These are phyloP conservation scores for Grapholita molesta DNA, from an alignment of 1,140 invertebrate species.

Conservation along the genomic window DNA sequence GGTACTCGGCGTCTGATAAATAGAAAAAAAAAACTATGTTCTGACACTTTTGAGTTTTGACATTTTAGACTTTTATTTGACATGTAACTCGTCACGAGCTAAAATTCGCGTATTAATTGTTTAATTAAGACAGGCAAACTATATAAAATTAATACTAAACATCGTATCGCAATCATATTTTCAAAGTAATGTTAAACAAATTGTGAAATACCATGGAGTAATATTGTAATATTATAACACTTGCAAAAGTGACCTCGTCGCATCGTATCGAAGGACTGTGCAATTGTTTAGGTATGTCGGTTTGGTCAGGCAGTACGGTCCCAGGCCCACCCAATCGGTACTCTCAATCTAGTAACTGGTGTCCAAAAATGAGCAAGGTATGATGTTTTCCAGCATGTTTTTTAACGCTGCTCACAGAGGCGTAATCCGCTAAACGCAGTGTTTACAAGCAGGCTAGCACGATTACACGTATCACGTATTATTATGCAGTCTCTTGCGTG, in stretches of 20 bases:
- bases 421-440: neutral
- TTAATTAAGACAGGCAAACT: neutral
- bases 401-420: neutral
- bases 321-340: constrained; percentile 56
- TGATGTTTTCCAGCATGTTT: constrained; percentile 11
- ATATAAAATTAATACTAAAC: neutral
- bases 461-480: constrained; percentile 13
- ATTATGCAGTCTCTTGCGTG: constrained; percentile 16
- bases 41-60: too few species aligned
- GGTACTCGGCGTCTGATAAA: too few species aligned
- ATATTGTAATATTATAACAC: neutral
- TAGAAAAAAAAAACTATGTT: too few species aligned
- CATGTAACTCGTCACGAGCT: neutral
- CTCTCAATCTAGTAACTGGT: constrained; percentile 63
- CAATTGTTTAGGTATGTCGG: constrained; percentile 75
- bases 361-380: constrained; percentile 69
- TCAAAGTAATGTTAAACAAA: neutral
- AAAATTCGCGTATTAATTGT: neutral
- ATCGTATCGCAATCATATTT: neutral
- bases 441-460: constrained; percentile 8
- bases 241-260: constrained; percentile 54
- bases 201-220: neutral
- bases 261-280: constrained; percentile 54
- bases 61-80: neutral
- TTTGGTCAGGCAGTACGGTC: constrained; percentile 74